Evolutionary conservation across 2,888 invertebrate genomes (phyloP), one percentile per base, ranked within the genome.

Genomic region (Tenthredo notha): DNA sequence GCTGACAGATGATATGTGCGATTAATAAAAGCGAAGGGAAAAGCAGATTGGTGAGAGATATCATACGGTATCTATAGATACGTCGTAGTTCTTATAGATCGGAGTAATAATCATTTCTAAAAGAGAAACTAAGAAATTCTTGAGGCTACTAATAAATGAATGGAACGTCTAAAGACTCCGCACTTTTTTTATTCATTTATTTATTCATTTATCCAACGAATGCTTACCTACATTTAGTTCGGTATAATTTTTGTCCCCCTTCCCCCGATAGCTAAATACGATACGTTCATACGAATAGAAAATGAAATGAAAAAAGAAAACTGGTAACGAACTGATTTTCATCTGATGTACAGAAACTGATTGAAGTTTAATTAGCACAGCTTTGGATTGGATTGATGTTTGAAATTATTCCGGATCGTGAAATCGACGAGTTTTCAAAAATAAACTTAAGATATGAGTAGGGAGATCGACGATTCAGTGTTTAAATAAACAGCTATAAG

Each of bases 51-150:
- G 58, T n/a, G 21, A 58, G n/a, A 18, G 21, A n/a, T 58, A 58
- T 9, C 54, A 18, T 6, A 15, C 50, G 50, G 18, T 58, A n/a
- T n/a, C n/a, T 58, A 58, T 18, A n/a, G 5, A 7, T 21, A 58
- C 58, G 21, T n/a, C 18, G 21, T 21, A 0, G 10, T 25, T n/a
- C 21, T 0, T 2, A 12, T 61, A 61, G 25, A 25, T 21, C 10
- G 25, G 25, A n/a, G n/a, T 58, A 58, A 21, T 21, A 58, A n/a
- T 58, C n/a, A n/a, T 67, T 33, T 33, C 67, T 29, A 67, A 67
- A 67, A 67, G 67, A 67, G 67, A 67, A 67, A 67, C 67, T 5
- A 12, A 33, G 25, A 29, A 33, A 67, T n/a, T 21, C 74, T 43
- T 43, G 21, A 15, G 29, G 43, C 21, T 21, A 21, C 21, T 40